Base-by-base conservation (phyloP, 2,888 invertebrate genomes). In the Aleiodes leptofemur region DNA sequence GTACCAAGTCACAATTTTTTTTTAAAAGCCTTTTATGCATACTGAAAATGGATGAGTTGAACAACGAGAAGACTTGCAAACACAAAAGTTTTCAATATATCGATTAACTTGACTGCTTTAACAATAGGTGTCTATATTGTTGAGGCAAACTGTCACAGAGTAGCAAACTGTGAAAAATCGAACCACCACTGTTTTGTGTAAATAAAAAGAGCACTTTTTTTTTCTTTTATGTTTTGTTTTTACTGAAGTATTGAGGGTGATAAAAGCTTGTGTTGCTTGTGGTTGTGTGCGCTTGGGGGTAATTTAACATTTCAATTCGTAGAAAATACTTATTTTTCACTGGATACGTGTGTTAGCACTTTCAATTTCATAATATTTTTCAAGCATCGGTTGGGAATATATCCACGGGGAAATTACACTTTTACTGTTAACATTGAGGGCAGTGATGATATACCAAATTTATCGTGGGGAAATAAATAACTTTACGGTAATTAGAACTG, bases 241-340 rank as follows among this genome's bases (percentile, higher is more conserved):
- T 9, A 43, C 43, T 43, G 9, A 3, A 8, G 43, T 43, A 43
- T 43, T 43, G 43, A 9, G 43, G 43, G 43, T 43, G 43, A 43
- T 43, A 43, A 9, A 43, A 43, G 43, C 43, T 43, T 43, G 8
- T 51, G 51, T 59, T 14, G 7, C 29, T 11, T 9, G 31, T 59
- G 14, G 34, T 38, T 59, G 59, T 43, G 43, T 43, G 34, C 59
- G 59, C 59, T 59, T 59, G 34, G 38, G 34, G 34, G 34, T 59
- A 59, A 59, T 59, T n/a, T 29, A 59, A 34, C 34, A 59, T 34
- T 38, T 59, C 59, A 59, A 59, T 59, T 59, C 38, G 8, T 31
- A 38, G 31, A 59, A 59, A 59, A 59, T 38, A 59, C 59, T 59
- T 59, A 59, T 59, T 59, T 59, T 59, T 29, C 59, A 31, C 59